A percentile compares a stretch with the other conserved stretches of the same genome.
Conservation (phyloP, 2,113 vertebrate genomes). For the Platysternon megacephalum region DNA sequence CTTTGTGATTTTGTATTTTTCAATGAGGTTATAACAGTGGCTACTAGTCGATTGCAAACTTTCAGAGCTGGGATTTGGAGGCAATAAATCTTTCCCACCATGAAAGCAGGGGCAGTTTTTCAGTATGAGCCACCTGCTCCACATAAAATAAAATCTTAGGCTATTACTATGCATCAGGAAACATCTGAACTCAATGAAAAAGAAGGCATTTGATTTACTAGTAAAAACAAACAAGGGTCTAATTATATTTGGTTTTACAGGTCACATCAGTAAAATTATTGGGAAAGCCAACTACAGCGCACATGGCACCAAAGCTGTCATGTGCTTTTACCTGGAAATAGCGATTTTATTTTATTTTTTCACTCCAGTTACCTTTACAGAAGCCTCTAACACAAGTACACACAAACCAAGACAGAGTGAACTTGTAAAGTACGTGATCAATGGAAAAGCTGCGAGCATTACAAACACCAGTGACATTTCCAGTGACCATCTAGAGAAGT, state of each 20-base stretch:
- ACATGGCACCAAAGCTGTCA: background rate
- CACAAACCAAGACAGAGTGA: background rate
- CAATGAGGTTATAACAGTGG: background rate
- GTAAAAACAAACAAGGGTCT: conserved; percentile 5
- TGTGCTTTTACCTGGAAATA: background rate
- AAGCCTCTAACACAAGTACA: background rate
- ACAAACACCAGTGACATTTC: background rate
- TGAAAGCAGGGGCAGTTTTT: background rate
- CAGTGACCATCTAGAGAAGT: background rate
- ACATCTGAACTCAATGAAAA: background rate
- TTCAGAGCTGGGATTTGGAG: conserved; percentile 6
- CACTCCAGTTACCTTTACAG: background rate
- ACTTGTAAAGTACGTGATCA: background rate
- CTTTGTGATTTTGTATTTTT: background rate
- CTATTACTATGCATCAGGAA: background rate
- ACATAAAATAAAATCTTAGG: conserved; percentile 56
- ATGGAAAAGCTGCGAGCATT: background rate
- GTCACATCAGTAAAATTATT: background rate
- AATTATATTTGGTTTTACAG: background rate
- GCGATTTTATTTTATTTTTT: background rate
- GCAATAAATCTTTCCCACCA: conserved; percentile 43
- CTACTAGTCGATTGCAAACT: conserved; percentile 18
- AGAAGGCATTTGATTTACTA: conserved; percentile 1
- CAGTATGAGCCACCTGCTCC: conserved; percentile 58
- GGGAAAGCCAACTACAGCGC: background rate